phyloP scores from a whole-genome alignment of 2,888 invertebrate genomes.

The Pollenia griseotomentosa region DNA sequence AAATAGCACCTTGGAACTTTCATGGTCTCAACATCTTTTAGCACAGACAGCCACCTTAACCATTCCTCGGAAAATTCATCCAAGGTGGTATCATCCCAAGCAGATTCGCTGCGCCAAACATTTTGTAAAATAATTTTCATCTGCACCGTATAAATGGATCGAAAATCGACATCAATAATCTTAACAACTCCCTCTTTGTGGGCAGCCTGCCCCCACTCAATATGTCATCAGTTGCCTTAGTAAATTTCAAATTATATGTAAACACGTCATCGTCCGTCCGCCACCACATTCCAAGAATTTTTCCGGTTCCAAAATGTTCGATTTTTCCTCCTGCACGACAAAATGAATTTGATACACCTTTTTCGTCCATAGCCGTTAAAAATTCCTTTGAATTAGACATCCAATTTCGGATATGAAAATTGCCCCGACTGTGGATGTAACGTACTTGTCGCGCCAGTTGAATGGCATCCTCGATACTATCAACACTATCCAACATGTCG shows the following conservation, averaged over 20 bases:
- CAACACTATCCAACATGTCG: neutral
- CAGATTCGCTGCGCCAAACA: neutral
- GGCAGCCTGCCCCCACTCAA: too few relatives aligned
- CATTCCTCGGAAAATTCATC: neutral
- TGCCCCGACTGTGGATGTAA: neutral
- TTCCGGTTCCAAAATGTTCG: neutral
- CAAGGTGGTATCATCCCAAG: neutral
- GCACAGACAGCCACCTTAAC: neutral
- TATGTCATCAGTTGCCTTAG: too few relatives aligned
- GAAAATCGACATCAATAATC: neutral
- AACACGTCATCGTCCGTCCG: too few relatives aligned
- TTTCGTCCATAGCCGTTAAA: neutral
- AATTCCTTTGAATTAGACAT: slow-evolving; percentile 60
- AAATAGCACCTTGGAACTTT: neutral
- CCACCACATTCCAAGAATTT: neutral
- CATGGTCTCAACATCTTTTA: neutral
- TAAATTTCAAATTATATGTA: too few relatives aligned
- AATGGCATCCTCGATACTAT: neutral
- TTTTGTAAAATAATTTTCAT: neutral
- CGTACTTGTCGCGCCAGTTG: neutral
- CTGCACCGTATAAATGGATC: neutral
- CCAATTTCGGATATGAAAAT: slow-evolving; percentile 69
- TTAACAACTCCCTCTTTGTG: too few relatives aligned
- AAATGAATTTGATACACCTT: neutral
- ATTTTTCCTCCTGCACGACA: neutral